Conservation (phyloP, 2,888 invertebrate species). For the Eilema griseolum region DNA sequence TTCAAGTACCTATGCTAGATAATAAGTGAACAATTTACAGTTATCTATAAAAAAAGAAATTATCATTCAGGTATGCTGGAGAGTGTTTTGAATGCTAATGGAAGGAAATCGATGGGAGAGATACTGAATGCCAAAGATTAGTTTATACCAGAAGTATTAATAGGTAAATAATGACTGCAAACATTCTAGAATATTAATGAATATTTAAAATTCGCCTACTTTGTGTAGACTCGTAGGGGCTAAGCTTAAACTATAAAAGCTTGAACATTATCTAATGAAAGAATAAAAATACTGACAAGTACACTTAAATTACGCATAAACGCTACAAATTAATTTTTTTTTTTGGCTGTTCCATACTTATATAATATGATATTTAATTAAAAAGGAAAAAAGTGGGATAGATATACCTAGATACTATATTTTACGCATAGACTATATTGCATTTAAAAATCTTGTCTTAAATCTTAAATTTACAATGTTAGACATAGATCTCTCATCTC, state of each 20-base stretch:
- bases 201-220: too few relatives aligned
- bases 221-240: too few relatives aligned
- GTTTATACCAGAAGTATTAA: constrained; percentile 46
- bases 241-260: too few relatives aligned
- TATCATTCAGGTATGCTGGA: constrained; percentile 65
- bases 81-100: constrained; percentile 79
- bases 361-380: too few relatives aligned
- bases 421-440: background rate
- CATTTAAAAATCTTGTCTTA: too few relatives aligned
- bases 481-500: background rate
- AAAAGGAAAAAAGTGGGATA: too few relatives aligned
- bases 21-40: constrained; percentile 24
- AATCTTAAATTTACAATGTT: background rate
- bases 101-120: constrained; percentile 69
- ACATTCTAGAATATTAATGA: background rate
- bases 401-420: background rate
- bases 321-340: too few relatives aligned
- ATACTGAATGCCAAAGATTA: constrained; percentile 59
- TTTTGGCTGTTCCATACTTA: too few relatives aligned
- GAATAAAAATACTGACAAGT: too few relatives aligned
- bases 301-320: too few relatives aligned
- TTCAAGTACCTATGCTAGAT: constrained; percentile 6
- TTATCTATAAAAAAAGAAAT: constrained; percentile 50
- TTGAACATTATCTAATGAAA: too few relatives aligned
- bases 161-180: constrained; percentile 32